These are phyloP conservation scores for Camponotus pennsylvanicus DNA, from an alignment of 1,140 invertebrate species.

Conservation along the genomic window DNA sequence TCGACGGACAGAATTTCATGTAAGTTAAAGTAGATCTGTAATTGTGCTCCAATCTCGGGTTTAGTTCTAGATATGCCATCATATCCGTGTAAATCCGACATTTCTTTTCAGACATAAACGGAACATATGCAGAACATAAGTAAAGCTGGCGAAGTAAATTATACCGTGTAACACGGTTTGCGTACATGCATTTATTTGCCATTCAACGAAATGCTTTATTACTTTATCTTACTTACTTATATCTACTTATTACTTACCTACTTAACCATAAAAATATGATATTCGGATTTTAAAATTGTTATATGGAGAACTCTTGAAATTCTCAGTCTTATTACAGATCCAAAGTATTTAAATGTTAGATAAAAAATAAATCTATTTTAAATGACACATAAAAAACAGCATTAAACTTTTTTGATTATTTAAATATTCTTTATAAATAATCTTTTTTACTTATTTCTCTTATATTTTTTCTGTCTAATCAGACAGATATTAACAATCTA, in stretches of 20 bases:
- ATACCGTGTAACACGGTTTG: neutral
- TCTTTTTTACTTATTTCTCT: neutral
- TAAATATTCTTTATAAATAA: neutral
- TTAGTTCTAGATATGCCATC: neutral
- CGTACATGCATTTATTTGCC: neutral
- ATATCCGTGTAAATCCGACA: neutral
- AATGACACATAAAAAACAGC: neutral
- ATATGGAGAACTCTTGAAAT: too few species aligned
- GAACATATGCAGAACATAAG: neutral
- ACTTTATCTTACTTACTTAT: neutral
- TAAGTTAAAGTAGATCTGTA: constrained; percentile 47
- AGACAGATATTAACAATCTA: neutral
- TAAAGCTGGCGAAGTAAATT: constrained; percentile 7
- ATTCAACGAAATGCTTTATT: neutral
- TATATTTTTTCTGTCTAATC: neutral
- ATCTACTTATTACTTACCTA: too few species aligned
- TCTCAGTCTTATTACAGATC: neutral
- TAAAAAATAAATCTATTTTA: neutral
- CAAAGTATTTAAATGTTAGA: neutral
- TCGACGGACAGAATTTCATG: constrained; percentile 23
- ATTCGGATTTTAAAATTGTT: too few species aligned
- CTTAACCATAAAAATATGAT: neutral
- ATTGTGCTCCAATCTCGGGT: constrained; percentile 21
- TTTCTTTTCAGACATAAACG: neutral
- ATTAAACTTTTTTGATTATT: neutral